Evolutionary conservation across 2,888 invertebrate genomes (phyloP).

Genomic region (Brachypterus glaber): DNA sequence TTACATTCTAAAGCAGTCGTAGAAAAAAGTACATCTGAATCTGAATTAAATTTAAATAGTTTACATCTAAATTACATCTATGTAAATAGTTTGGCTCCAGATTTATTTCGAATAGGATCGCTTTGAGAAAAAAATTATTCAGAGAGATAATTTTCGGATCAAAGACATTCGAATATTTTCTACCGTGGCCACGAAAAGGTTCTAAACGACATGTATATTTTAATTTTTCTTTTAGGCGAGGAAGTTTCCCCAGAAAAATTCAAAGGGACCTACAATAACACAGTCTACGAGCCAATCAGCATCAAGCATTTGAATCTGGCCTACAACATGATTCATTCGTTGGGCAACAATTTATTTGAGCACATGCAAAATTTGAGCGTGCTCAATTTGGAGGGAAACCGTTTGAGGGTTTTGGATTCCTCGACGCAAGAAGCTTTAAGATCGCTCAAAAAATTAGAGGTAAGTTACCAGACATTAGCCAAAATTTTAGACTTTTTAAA

Average conservation of each 20-base stretch:
- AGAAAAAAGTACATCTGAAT: too few relatives aligned
- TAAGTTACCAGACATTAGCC: too few relatives aligned
- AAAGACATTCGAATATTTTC: too few relatives aligned
- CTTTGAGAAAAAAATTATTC: too few relatives aligned
- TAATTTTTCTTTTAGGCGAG: constrained; percentile 41
- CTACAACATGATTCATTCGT: constrained; percentile 53
- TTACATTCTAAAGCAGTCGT: too few relatives aligned
- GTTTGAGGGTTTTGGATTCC: constrained; percentile 50
- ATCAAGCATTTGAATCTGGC: constrained; percentile 53
- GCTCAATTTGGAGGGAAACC: constrained; percentile 53
- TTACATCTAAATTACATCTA: too few relatives aligned
- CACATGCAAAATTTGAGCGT: constrained; percentile 53
- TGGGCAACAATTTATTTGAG: constrained; percentile 53
- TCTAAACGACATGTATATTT: too few relatives aligned
- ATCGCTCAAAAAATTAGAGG: constrained; percentile 47
- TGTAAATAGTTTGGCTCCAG: too few relatives aligned
- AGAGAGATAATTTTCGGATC: too few relatives aligned
- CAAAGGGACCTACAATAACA: constrained; percentile 52
- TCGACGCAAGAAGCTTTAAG: constrained; percentile 51
- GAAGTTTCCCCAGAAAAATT: constrained; percentile 55
- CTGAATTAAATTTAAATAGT: too few relatives aligned
- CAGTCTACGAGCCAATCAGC: constrained; percentile 48
- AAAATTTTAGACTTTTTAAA: constrained; percentile 9
- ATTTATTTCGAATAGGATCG: too few relatives aligned
- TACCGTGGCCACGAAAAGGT: not conserved